Percentiles rank a stretch among this genome's conserved stretches.
phyloP scores from a whole-genome alignment of 1,140 invertebrate genomes.

The Drosophila pandora region DNA sequence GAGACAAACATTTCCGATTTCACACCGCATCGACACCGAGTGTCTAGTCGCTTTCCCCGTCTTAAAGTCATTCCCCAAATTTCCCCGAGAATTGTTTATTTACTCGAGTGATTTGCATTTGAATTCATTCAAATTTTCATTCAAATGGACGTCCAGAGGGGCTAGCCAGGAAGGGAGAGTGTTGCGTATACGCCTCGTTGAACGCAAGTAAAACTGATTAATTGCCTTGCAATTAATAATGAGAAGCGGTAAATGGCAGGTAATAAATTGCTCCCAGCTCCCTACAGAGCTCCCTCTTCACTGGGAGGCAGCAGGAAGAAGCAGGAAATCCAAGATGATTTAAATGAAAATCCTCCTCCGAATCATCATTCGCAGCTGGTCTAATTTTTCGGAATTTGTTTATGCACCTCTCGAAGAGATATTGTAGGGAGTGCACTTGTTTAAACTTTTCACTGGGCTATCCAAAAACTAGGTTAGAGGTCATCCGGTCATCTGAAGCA shows the following conservation, averaged over 20 bases:
- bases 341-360: slow-evolving; percentile 47
- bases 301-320: background rate
- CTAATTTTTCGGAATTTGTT: slow-evolving; percentile 43
- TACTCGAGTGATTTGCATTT: slow-evolving; percentile 65
- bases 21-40: slow-evolving; percentile 46
- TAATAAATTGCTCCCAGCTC: slow-evolving; percentile 67
- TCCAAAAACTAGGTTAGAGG: slow-evolving; percentile 32
- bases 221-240: slow-evolving; percentile 77
- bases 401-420: slow-evolving; percentile 35
- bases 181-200: slow-evolving; percentile 71
- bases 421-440: slow-evolving; percentile 19
- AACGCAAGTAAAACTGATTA: slow-evolving; percentile 77
- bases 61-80: slow-evolving; percentile 42
- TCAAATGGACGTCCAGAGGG: background rate
- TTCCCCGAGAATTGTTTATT: slow-evolving; percentile 61
- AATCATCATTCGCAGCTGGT: slow-evolving; percentile 38
- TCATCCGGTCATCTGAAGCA: slow-evolving; percentile 7
- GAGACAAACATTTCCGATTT: slow-evolving; percentile 71
- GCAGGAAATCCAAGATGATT: slow-evolving; percentile 16
- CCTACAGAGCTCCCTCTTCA: slow-evolving; percentile 11
- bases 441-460: slow-evolving; percentile 10
- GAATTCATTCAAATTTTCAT: slow-evolving; percentile 67
- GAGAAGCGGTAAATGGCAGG: slow-evolving; percentile 77
- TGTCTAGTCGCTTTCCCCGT: slow-evolving; percentile 9
- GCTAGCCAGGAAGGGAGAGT: background rate